Evolutionary conservation across 2,888 invertebrate genomes (phyloP).

Genomic region (Drosophila suboccidentalis): DNA sequence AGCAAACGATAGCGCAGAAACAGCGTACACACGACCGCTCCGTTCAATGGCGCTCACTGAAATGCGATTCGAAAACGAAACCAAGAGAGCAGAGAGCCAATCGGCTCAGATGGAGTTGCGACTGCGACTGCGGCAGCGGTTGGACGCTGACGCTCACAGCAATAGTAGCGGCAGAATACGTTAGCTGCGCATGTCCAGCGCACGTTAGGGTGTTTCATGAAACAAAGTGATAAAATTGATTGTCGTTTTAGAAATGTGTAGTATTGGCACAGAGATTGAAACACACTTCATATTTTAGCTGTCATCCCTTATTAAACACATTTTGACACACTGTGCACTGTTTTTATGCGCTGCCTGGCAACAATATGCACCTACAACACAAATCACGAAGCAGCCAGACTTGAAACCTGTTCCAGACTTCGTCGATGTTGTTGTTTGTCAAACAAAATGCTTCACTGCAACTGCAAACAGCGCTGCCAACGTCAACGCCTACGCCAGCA

Average conservation of each 20-base stretch:
- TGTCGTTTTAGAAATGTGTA: not conserved
- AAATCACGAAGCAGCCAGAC: conserved; percentile 15
- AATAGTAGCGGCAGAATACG: conserved; percentile 24
- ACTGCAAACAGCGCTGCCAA: conserved; percentile 23
- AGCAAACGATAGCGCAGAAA: conserved; percentile 21
- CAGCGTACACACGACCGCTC: conserved; percentile 67
- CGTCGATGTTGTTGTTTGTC: conserved; percentile 50
- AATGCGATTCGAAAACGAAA: conserved; percentile 64
- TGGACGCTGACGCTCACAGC: conserved; percentile 24
- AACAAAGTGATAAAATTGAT: not conserved
- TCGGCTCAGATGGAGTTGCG: conserved; percentile 33
- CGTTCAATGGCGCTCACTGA: conserved; percentile 73
- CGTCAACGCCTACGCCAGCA: conserved; percentile 12
- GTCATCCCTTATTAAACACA: not conserved
- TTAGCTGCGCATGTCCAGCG: conserved; percentile 65
- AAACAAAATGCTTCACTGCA: conserved; percentile 54
- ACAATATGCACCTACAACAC: conserved; percentile 43
- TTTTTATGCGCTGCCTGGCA: conserved; percentile 41
- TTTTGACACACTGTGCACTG: conserved; percentile 22
- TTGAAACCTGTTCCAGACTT: conserved; percentile 39
- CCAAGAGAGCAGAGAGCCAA: conserved; percentile 32
- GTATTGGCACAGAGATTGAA: not conserved
- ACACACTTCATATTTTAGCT: not conserved
- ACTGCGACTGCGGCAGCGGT: conserved; percentile 24
- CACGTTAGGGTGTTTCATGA: conserved; percentile 43